These are phyloP conservation scores for Cyphomyrus plagiostoma DNA, from an alignment of 2,113 vertebrate species.

Conservation along the genomic window DNA sequence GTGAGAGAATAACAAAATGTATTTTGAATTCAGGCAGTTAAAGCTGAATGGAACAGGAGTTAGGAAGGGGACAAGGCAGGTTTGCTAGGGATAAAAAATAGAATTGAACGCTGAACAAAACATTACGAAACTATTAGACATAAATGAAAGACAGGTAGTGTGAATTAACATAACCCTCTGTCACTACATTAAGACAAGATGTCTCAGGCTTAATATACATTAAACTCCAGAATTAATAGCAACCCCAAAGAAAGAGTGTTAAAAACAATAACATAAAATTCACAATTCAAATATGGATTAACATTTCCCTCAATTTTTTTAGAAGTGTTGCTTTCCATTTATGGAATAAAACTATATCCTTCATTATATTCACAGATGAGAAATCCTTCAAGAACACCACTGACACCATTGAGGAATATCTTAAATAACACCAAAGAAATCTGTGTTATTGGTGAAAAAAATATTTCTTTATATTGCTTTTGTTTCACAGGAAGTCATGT, in stretches of 20 bases:
- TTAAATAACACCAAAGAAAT: too few species aligned
- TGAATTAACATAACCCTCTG: neutral
- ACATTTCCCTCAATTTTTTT: too few species aligned
- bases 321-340: too few species aligned
- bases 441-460: too few species aligned
- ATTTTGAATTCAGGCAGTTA: neutral
- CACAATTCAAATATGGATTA: too few species aligned
- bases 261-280: too few species aligned
- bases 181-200: neutral
- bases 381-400: too few species aligned
- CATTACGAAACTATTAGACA: neutral
- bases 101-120: neutral
- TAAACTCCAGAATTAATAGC: neutral
- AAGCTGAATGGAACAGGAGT: neutral
- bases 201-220: neutral
- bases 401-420: too few species aligned
- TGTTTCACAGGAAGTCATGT: too few species aligned
- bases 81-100: neutral
- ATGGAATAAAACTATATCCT: too few species aligned
- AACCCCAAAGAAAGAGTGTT: neutral
- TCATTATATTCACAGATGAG: too few species aligned
- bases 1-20: neutral
- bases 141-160: neutral
- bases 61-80: neutral
- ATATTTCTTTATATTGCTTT: too few species aligned